A percentile compares a stretch with the other conserved stretches of the same genome.
These are phyloP conservation scores for Lepidiolamprologus cunningtoni DNA, from an alignment of 2,113 vertebrate genomes.

Conservation along the genomic window DNA sequence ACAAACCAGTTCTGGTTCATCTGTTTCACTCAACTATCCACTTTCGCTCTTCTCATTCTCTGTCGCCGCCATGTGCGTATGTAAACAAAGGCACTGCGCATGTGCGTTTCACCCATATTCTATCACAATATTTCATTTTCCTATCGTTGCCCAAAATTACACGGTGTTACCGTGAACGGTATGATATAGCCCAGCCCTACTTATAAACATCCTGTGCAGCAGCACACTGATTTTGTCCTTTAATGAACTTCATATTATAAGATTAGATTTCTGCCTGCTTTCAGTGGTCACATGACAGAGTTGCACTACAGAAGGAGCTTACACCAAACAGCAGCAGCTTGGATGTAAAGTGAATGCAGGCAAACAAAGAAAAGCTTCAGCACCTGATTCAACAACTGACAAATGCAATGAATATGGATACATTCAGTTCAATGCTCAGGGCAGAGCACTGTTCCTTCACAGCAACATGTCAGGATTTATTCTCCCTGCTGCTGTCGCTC, in stretches of 20 bases:
- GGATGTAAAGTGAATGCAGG: neutral
- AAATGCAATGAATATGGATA: neutral
- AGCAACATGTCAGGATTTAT: neutral
- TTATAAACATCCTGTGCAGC: neutral
- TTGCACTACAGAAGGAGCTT: neutral
- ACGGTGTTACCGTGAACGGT: too few species aligned
- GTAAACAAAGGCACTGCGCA: fast-evolving
- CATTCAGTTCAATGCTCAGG: neutral
- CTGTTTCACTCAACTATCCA: too few species aligned
- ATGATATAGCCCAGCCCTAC: too few species aligned
- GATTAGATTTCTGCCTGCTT: neutral
- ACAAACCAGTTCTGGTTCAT: too few species aligned
- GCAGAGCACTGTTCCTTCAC: neutral
- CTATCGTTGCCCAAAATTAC: too few species aligned
- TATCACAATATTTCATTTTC: too few species aligned
- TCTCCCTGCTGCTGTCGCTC: neutral
- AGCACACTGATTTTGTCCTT: neutral
- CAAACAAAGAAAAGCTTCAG: neutral
- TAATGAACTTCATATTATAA: neutral
- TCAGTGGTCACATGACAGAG: neutral
- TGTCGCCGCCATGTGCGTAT: fast-evolving
- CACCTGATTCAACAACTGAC: neutral
- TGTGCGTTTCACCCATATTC: too few species aligned
- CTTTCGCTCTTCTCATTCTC: too few species aligned
- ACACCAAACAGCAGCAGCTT: neutral